Evolutionary conservation across 2,888 invertebrate genomes (phyloP), one percentile per base, ranked within the genome.

Genomic region (Cybosia mesomella): DNA sequence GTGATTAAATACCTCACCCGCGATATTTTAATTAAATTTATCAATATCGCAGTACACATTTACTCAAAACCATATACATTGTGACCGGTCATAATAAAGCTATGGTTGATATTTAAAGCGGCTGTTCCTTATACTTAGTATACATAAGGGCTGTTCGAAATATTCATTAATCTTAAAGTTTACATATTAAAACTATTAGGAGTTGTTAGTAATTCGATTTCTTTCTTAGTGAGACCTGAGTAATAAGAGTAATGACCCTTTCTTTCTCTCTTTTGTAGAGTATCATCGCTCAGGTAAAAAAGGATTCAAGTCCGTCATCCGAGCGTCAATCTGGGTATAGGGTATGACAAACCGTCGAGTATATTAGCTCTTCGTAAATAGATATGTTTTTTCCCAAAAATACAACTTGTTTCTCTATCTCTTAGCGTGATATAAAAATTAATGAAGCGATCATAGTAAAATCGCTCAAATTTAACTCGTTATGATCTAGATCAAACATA

Each of bases 1-100:
- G 77, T 91, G 86, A 92, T 92, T 91, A 91, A 92, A 91, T 88
- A 79, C 73, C 85, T 83, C 80, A 80, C 82, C 82, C 79, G 79
- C 82, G 81, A 82, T 84, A 86, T 86, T 85, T 86, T 82, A 85
- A 84, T 85, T 84, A 83, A 82, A 82, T 75, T 66, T 68, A 72
- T 67, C 67, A 73, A 58, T 66, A 71, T n/a, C 63, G 36, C n/a
- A n/a, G n/a, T 8, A 73, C 61, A 66, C 70, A 60, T n/a, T n/a
- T 67, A 71, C 57, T 72, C 49, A 64, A 66, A 70, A 72, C 68
- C n/a, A 58, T 69, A 67, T 32, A 54, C 18, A 53, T 28, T 28
- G 28, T 28, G 28, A 28, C 32, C 10, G 21, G 64, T 21, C 63
- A 63, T 67, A 68, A 67, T 64, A 34, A 21, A 13, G 32, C 32